Conservation (phyloP, 2,797 vertebrate genomes). For the Poeciliopsis gracilis region DNA sequence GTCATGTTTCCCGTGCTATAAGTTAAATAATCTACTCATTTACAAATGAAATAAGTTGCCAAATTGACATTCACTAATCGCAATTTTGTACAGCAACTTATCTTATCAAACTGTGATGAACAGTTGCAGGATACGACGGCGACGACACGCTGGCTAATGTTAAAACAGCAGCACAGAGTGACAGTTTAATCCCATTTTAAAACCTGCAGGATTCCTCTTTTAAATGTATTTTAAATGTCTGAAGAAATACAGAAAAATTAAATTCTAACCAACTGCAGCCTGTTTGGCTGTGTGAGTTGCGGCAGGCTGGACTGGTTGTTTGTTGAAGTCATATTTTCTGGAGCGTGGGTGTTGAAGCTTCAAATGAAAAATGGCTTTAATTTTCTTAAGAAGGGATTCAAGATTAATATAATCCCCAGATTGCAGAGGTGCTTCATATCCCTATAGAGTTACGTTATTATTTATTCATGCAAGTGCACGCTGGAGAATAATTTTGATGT, state of each 20-base stretch:
- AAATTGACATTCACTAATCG: too few relatives aligned
- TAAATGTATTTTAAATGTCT: background rate
- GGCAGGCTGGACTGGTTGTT: background rate
- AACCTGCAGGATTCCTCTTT: slow-evolving; percentile 5
- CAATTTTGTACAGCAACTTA: too few relatives aligned
- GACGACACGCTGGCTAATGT: too few relatives aligned
- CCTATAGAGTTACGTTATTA: slow-evolving; percentile 25
- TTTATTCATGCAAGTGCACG: slow-evolving; percentile 22
- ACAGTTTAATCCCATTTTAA: background rate
- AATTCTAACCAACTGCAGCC: background rate
- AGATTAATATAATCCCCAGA: slow-evolving; percentile 24
- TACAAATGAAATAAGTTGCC: too few relatives aligned
- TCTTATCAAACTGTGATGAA: too few relatives aligned
- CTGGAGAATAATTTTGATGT: slow-evolving; percentile 20
- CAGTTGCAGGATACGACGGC: too few relatives aligned
- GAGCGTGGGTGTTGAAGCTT: background rate
- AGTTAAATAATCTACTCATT: background rate
- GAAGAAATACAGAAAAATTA: background rate
- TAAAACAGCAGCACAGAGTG: too few relatives aligned
- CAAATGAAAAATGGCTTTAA: slow-evolving; percentile 45
- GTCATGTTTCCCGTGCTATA: too few relatives aligned
- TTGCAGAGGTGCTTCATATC: slow-evolving; percentile 13
- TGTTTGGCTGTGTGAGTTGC: background rate
- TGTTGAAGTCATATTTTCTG: slow-evolving; percentile 1
- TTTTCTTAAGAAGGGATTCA: slow-evolving; percentile 29